Conservation (phyloP, 2,888 invertebrate species). For the Polydrusus pterygomalis region DNA sequence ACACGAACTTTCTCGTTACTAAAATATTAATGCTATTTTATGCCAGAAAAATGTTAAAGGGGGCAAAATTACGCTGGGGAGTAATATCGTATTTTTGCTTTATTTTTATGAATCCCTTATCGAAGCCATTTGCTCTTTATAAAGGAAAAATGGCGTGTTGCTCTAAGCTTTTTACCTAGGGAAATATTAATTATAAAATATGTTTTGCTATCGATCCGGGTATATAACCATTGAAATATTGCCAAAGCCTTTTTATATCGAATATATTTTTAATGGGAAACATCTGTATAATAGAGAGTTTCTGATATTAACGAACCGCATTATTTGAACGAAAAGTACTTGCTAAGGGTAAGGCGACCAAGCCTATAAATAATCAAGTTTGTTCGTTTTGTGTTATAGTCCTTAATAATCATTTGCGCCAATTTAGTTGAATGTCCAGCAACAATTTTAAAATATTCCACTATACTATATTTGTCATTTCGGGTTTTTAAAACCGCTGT, state of each 20-base stretch:
- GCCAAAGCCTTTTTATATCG: not conserved
- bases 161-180: not conserved
- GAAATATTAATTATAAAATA: not conserved
- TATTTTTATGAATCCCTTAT: conserved; percentile 19
- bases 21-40: conserved; percentile 15
- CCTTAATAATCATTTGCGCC: too few species aligned
- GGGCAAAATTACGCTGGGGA: conserved; percentile 26
- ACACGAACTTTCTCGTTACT: conserved; percentile 8
- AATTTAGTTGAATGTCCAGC: too few species aligned
- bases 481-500: too few species aligned
- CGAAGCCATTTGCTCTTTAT: conserved; percentile 1
- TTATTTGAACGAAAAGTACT: too few species aligned
- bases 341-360: too few species aligned
- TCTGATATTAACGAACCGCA: too few species aligned
- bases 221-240: not conserved
- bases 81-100: conserved; percentile 7
- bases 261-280: not conserved
- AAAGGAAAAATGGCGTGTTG: conserved; percentile 12
- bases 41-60: conserved; percentile 22
- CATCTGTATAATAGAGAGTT: too few species aligned
- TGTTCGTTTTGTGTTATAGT: too few species aligned
- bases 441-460: too few species aligned
- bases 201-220: not conserved
- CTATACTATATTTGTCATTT: too few species aligned
- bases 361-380: too few species aligned